Evolutionary conservation across 2,797 vertebrate genomes (phyloP), one percentile per base, ranked within the genome.

Genomic region (Mormyrops attenuatus): DNA sequence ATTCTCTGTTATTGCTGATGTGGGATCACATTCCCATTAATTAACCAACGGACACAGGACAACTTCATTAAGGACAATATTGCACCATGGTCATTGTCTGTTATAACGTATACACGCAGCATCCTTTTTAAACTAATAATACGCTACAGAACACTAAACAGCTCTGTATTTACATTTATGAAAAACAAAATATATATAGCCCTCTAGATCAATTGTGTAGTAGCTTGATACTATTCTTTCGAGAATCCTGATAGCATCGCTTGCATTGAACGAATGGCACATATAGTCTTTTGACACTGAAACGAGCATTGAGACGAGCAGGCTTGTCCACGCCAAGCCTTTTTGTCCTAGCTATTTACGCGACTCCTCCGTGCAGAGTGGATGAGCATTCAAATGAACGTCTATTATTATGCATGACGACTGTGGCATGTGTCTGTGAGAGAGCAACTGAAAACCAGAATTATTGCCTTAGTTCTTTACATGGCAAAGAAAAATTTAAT

Each of bases 21-120:
- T 90, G 91, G 94, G 95, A 94, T 87, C 90, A 88, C 22, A 50
- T 88, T 94, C 94, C 94, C 92, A 85, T 94, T 93, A 93, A 92
- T 94, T 92, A 91, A 95, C 93, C 94, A 96, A 95, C 94, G 91
- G 90, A 94, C 93, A 95, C 95, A 92, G 92, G 92, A 95, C 94
- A 95, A 94, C 95, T 94, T 95, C 94, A 94, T 93, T 91, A 30
- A 44, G 73, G 94, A 95, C 93, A 92, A 95, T 96, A 96, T 96
- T 96, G 95, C 95, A 96, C 95, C 94, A 92, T 95, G 94, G 95
- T 95, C 95, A 95, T 95, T 95, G 95, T 96, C 95, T 96, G 95
- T 92, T 94, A 92, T 93, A 91, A 90, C 92, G 91, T 93, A 57
- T 34, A 92, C 91, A 91, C 93, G 94, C 95, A 95, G 94, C 93